Evolutionary conservation across 2,113 vertebrate species (phyloP).

Genomic region (Eurystomus gularis): DNA sequence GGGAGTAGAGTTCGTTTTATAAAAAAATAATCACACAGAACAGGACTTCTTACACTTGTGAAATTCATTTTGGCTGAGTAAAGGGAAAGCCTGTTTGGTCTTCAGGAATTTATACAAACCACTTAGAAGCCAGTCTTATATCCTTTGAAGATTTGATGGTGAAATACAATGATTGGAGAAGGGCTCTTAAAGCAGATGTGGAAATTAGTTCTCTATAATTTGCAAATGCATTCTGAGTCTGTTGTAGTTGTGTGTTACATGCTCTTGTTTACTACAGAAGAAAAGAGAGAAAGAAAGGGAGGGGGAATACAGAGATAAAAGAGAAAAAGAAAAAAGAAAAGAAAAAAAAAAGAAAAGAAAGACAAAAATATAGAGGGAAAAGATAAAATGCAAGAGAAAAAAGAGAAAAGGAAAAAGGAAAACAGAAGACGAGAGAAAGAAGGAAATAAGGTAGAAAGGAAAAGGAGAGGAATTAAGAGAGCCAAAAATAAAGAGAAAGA

Average conservation of each 20-base stretch:
- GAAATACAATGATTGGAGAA: slow-evolving; percentile 6
- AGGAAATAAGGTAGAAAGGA: background rate
- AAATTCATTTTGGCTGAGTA: slow-evolving; percentile 14
- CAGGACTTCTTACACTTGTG: background rate
- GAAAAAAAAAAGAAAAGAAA: background rate
- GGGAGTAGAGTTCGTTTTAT: background rate
- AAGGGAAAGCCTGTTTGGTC: background rate
- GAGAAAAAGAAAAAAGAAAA: background rate
- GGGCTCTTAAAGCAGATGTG: background rate
- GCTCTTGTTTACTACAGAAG: background rate
- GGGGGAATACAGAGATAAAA: background rate
- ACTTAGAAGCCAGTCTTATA: slow-evolving; percentile 1
- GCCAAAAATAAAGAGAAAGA: background rate
- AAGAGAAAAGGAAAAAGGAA: background rate
- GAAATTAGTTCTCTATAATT: slow-evolving; percentile 28
- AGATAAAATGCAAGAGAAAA: background rate
- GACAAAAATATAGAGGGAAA: background rate
- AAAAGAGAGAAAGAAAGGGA: background rate
- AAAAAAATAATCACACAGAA: background rate
- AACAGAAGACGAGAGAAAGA: no score
- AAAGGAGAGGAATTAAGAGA: no score
- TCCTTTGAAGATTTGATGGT: slow-evolving; percentile 43
- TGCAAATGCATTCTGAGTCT: background rate
- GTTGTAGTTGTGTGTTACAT: background rate
- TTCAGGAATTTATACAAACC: slow-evolving; percentile 14